A percentile compares a stretch with the other conserved stretches of the same genome.
Conservation (phyloP, 2,888 invertebrate genomes). For the Acronicta alni region DNA sequence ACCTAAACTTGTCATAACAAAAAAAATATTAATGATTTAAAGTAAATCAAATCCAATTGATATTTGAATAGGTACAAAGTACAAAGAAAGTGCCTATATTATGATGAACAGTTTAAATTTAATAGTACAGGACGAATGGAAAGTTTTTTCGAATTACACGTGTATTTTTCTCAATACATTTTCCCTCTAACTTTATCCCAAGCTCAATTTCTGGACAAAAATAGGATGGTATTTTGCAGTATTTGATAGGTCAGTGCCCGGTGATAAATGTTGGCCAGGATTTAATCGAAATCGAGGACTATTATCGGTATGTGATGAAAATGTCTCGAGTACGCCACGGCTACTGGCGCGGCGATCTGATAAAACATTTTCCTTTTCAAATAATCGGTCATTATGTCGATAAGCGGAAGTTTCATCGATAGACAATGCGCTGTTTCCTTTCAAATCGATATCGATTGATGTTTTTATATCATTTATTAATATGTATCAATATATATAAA, state of each 20-base stretch:
- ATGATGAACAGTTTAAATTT: too few relatives aligned
- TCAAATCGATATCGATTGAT: constrained; percentile 63
- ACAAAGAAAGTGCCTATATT: too few relatives aligned
- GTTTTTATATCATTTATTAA: constrained; percentile 61
- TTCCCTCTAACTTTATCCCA: constrained; percentile 10
- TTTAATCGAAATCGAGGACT: constrained; percentile 62
- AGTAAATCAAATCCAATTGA: too few relatives aligned
- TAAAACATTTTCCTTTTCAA: constrained; percentile 76
- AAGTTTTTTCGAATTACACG: constrained; percentile 5
- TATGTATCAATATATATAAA: constrained; percentile 37
- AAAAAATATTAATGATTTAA: too few relatives aligned
- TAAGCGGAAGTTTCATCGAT: constrained; percentile 62
- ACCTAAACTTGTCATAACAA: too few relatives aligned
- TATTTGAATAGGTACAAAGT: too few relatives aligned
- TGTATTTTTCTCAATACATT: constrained; percentile 25
- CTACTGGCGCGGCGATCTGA: constrained; percentile 62
- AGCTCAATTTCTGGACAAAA: constrained; percentile 16
- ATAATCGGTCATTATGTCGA: constrained; percentile 78
- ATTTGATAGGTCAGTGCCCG: constrained; percentile 29
- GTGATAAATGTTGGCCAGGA: constrained; percentile 40
- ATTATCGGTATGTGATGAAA: constrained; percentile 50
- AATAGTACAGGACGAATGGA: constrained; percentile 13
- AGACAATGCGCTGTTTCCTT: constrained; percentile 69
- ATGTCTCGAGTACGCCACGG: constrained; percentile 53
- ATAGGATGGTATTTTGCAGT: constrained; percentile 38